Evolutionary conservation across 1,140 invertebrate genomes (phyloP).

Genomic region (Hyles euphorbiae): DNA sequence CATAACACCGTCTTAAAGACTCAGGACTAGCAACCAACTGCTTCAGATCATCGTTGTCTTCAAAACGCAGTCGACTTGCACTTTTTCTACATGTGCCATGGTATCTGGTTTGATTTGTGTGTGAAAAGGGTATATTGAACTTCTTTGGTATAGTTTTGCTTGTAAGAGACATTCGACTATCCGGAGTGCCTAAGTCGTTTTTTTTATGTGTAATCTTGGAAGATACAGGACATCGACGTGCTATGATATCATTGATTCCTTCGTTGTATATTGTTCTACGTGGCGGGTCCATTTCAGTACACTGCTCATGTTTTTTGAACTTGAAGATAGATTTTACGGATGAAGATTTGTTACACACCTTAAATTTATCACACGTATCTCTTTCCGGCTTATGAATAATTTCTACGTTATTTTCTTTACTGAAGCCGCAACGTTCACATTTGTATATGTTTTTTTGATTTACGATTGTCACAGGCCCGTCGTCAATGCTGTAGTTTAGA

Average conservation of each 20-base stretch:
- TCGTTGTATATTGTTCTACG: slow-evolving; percentile 29
- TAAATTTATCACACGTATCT: slow-evolving; percentile 9
- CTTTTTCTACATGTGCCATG: slow-evolving; percentile 18
- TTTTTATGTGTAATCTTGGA: neutral
- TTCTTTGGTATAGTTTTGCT: neutral
- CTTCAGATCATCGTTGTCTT: slow-evolving; percentile 8
- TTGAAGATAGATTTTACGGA: slow-evolving; percentile 7
- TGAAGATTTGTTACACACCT: slow-evolving; percentile 3
- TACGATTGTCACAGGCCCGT: slow-evolving; percentile 19
- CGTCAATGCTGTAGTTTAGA: neutral
- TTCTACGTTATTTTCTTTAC: slow-evolving; percentile 1
- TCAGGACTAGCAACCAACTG: slow-evolving; percentile 8
- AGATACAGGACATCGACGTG: slow-evolving; percentile 7
- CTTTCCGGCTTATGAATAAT: slow-evolving; percentile 10
- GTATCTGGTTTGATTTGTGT: slow-evolving; percentile 21
- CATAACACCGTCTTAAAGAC: neutral
- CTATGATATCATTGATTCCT: slow-evolving; percentile 26
- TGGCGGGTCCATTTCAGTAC: neutral
- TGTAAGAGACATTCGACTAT: neutral
- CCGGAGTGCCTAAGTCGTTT: too few relatives aligned
- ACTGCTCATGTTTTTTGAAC: slow-evolving; percentile 2
- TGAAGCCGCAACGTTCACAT: neutral
- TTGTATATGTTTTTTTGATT: slow-evolving; percentile 15
- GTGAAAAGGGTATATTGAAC: slow-evolving; percentile 13
- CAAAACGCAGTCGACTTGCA: neutral